phyloP scores from a whole-genome alignment of 1,140 invertebrate species.

The Wasmannia auropunctata region DNA sequence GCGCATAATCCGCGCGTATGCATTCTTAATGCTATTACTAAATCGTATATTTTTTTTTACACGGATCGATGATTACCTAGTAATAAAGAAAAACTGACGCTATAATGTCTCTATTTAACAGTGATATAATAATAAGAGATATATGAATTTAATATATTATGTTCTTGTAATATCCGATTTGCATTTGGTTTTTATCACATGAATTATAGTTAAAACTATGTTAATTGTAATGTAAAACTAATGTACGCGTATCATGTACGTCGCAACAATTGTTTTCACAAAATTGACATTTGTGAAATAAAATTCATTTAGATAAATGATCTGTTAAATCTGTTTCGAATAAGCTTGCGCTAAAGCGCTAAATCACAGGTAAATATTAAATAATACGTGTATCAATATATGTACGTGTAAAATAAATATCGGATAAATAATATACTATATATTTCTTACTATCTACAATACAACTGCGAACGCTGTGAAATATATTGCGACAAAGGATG shows the following conservation, averaged over 20 bases:
- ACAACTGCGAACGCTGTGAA: neutral
- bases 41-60: conserved; percentile 7
- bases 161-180: neutral
- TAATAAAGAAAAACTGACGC: neutral
- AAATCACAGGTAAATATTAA: neutral
- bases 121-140: neutral
- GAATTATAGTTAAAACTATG: neutral
- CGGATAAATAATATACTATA: neutral
- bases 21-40: conserved; percentile 22
- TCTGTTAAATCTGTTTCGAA: neutral
- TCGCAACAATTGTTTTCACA: neutral
- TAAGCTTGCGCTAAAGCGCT: neutral
- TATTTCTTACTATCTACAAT: neutral
- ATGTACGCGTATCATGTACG: neutral
- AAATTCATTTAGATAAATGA: neutral
- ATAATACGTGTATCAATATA: neutral
- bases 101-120: neutral
- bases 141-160: neutral
- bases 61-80: neutral
- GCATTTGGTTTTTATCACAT: neutral
- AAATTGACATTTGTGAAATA: conserved; percentile 10
- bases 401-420: neutral
- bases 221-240: neutral
- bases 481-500: neutral
- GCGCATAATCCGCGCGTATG: conserved; percentile 1